Evolutionary conservation across 1,140 invertebrate species (phyloP).

Genomic region (Tetragonula clypearis): DNA sequence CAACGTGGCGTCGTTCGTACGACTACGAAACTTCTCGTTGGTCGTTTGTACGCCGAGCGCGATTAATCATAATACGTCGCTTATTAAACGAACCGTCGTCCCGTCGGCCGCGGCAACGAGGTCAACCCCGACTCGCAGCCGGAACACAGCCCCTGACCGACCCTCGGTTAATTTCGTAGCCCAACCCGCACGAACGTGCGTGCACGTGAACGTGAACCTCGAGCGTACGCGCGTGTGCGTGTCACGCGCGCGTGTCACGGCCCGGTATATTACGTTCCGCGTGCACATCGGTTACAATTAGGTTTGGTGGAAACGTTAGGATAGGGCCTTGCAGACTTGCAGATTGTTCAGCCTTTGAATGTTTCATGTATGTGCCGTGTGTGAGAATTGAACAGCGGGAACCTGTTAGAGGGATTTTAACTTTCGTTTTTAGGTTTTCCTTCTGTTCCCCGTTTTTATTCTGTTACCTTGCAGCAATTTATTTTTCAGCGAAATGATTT

Average conservation of each 20-base stretch:
- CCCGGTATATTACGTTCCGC: constrained; percentile 20
- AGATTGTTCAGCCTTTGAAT: not conserved
- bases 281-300: constrained; percentile 36
- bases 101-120: constrained; percentile 40
- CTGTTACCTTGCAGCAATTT: no score
- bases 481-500: no score
- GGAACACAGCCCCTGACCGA: constrained; percentile 21
- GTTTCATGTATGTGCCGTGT: not conserved
- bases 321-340: not conserved
- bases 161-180: constrained; percentile 49
- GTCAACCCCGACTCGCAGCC: constrained; percentile 24
- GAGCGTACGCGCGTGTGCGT: no score
- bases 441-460: no score
- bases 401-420: not conserved
- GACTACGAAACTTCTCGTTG: constrained; percentile 7
- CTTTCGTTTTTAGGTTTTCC: not conserved
- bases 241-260: not conserved
- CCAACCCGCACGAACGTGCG: not conserved
- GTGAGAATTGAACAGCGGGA: not conserved
- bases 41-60: constrained; percentile 27
- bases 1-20: no score
- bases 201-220: not conserved
- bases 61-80: constrained; percentile 54
- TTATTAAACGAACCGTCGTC: constrained; percentile 46
- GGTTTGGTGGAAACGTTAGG: not conserved